These are phyloP conservation scores for Pelagia noctiluca DNA, from an alignment of 30 jellyfish, hydroid and myxozoan species.

Conservation along the genomic window DNA sequence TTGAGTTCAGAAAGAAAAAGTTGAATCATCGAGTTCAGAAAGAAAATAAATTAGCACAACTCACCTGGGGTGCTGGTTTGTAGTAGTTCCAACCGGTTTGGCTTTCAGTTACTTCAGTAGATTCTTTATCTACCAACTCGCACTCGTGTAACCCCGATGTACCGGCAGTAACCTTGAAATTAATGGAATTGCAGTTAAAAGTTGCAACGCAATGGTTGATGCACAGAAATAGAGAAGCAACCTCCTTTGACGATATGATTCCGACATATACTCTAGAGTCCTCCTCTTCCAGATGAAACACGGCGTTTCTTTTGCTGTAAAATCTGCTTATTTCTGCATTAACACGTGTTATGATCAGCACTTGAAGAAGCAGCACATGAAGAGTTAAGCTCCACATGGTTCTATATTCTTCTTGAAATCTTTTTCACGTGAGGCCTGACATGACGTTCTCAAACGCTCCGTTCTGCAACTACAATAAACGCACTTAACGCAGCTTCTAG, in stretches of 20 bases:
- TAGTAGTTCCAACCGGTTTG: slow-evolving; percentile 45
- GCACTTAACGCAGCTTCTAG: too few species aligned
- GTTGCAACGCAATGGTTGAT: slow-evolving; percentile 19
- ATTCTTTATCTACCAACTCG: slow-evolving; percentile 17
- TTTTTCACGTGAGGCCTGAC: too few species aligned
- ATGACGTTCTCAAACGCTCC: too few species aligned
- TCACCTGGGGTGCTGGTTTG: slow-evolving; percentile 16
- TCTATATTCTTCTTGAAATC: too few species aligned
- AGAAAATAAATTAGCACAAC: too few species aligned
- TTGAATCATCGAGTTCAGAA: too few species aligned
- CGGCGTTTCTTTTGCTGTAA: slow-evolving; percentile 32
- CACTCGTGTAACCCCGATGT: slow-evolving; percentile 1
- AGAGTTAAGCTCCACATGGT: too few species aligned
- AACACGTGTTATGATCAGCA: too few species aligned
- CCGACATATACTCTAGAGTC: slow-evolving; percentile 12
- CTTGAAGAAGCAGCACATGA: too few species aligned
- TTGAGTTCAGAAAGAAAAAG: too few species aligned
- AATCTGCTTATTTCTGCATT: slow-evolving; percentile 17
- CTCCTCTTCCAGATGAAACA: slow-evolving; percentile 1
- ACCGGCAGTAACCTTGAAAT: not conserved
- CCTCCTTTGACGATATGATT: not conserved
- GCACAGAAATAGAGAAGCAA: slow-evolving; percentile 17
- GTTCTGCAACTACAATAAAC: too few species aligned
- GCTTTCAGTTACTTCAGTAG: slow-evolving; percentile 8
- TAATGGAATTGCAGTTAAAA: slow-evolving; percentile 10